Base-by-base conservation (phyloP, 2,797 vertebrate species). In the Prionace glauca region DNA sequence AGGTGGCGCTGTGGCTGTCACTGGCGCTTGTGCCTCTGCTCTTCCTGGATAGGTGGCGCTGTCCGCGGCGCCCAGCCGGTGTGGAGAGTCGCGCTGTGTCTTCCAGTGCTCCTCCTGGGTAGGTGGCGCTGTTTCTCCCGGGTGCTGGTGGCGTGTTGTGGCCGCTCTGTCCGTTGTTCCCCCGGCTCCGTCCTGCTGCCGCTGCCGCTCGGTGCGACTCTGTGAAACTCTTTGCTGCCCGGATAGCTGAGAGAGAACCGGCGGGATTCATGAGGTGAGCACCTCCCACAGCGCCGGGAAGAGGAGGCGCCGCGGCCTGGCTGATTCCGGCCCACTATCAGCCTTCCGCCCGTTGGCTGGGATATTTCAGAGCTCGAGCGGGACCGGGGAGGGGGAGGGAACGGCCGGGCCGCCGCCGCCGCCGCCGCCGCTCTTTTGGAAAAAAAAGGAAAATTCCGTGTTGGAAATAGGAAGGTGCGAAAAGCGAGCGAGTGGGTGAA, bases 161-260 rank as follows among this genome's bases (percentile, higher is more conserved):
- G 93, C 93, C 71, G 92, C 92, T 94, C 92, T 94, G 92, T 95
- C 93, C 71, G 93, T 95, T 95, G 93, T 95, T 56, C 50, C 71
- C 93, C 71, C 41, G 93, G 69, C 41, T 26, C 90, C 36, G 65
- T 92, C 90, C 65, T 95, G 93, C 93, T 95, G 93, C 71, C 69
- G 72, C 24, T 9, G 71, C 71, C 26, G 71, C 71, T 95, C 93
- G 69, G 93, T 95, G 93, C 69, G 71, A 95, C 71, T 72, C 45
- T 77, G 93, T 26, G 71, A 95, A 95, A 95, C 69, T 74, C 26
- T 29, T 41, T 56, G 93, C 71, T 77, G 12, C 41, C 71, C 29
- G 93, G 93, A 74, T 45, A 72, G 41, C 71, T 95, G 93, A 95
- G 69, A n/a, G 88, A 74, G 41, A 50, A 56, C 93, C 4, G 41